These are phyloP conservation scores for Trachelus iudaicus DNA, from an alignment of 2,888 invertebrate genomes.

Conservation along the genomic window DNA sequence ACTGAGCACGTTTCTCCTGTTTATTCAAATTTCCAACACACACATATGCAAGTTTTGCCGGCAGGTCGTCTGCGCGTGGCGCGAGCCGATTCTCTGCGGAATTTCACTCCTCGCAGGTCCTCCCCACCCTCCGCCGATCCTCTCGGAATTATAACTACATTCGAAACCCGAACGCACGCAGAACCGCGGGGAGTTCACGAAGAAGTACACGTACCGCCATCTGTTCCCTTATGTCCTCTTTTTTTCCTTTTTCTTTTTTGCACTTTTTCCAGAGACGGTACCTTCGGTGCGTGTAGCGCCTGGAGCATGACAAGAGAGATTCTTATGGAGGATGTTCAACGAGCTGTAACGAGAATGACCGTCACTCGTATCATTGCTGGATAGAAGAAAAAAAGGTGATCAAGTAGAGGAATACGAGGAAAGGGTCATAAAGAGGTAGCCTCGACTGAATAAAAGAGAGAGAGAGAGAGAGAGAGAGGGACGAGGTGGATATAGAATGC, in stretches of 20 bases:
- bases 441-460: not conserved
- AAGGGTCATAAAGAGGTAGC: not conserved
- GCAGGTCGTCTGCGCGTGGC: constrained; percentile 10
- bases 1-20: constrained; percentile 47
- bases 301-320: not conserved
- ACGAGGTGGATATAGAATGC: constrained; percentile 22
- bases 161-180: constrained; percentile 1
- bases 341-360: not conserved
- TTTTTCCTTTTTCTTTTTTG: not conserved
- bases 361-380: not conserved
- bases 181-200: not conserved
- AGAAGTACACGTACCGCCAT: not conserved
- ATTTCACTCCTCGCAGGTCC: not conserved
- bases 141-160: constrained; percentile 25
- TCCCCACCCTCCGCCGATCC: not conserved
- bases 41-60: constrained; percentile 30
- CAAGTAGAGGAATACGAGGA: not conserved
- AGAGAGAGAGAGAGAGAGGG: not conserved
- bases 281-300: not conserved
- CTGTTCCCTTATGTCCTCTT: not conserved
- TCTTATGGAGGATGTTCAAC: not conserved
- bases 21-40: constrained; percentile 45
- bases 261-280: not conserved
- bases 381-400: constrained; percentile 3
- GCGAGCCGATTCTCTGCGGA: not conserved